These are phyloP conservation scores for Trichoplusia ni DNA, from an alignment of 1,140 invertebrate species.

Conservation along the genomic window DNA sequence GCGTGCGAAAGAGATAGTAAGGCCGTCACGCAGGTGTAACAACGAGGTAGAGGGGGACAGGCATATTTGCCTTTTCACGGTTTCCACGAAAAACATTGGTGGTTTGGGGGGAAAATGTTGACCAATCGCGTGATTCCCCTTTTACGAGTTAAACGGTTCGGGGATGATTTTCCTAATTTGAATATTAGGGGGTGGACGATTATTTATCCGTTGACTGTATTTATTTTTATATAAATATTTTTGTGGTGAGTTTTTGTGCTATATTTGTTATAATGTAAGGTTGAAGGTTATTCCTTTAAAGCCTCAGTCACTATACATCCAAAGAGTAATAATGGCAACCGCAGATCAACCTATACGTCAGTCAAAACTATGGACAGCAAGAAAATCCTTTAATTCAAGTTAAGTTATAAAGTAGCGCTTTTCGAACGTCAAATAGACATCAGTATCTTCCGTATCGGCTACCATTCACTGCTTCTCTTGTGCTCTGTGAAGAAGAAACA, in stretches of 20 bases:
- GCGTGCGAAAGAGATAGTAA: slow-evolving; percentile 52
- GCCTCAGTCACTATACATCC: not conserved
- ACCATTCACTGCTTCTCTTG: too few species aligned
- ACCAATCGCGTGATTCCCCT: slow-evolving; percentile 47
- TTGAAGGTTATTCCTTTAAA: not conserved
- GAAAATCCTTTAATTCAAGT: too few species aligned
- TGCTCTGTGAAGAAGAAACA: too few species aligned
- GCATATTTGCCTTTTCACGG: slow-evolving; percentile 54
- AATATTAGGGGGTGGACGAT: slow-evolving; percentile 36
- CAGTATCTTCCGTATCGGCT: too few species aligned
- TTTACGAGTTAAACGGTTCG: slow-evolving; percentile 19
- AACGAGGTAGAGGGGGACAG: slow-evolving; percentile 49
- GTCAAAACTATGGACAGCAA: too few species aligned
- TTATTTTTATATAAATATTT: not conserved
- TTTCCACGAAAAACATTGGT: slow-evolving; percentile 58
- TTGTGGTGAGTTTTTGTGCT: not conserved
- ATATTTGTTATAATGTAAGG: not conserved
- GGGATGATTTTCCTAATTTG: slow-evolving; percentile 34
- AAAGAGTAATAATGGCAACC: not conserved
- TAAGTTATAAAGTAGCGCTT: too few species aligned
- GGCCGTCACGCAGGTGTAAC: slow-evolving; percentile 20
- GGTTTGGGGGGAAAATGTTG: slow-evolving; percentile 52
- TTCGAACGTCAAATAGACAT: too few species aligned
- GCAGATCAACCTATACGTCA: too few species aligned
- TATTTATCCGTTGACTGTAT: slow-evolving; percentile 29